Conservation (phyloP, 2,888 invertebrate species). For the Drosophila prostipennis region DNA sequence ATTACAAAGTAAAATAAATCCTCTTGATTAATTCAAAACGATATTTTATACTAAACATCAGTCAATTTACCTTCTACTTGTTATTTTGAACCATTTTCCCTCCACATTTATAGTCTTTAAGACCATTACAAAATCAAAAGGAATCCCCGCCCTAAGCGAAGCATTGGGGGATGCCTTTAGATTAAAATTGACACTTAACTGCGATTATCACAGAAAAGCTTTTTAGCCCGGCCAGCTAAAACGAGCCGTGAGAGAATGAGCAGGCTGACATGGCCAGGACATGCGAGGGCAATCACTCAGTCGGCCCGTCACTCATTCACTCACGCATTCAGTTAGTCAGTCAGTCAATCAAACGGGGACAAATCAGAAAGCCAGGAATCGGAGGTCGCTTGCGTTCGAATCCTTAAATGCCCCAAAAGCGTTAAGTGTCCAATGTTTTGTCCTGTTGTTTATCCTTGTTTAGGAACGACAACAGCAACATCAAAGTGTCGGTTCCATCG, state of each 20-base stretch:
- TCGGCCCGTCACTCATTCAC: slow-evolving; percentile 42
- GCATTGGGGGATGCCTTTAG: slow-evolving; percentile 32
- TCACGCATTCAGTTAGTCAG: slow-evolving; percentile 43
- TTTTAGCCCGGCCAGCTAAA: slow-evolving; percentile 50
- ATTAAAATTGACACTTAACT: slow-evolving; percentile 71
- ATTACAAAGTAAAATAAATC: no score
- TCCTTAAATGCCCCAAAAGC: slow-evolving; percentile 35
- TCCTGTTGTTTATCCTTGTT: slow-evolving; percentile 34
- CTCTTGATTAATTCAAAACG: no score
- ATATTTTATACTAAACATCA: no score
- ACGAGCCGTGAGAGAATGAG: slow-evolving; percentile 2
- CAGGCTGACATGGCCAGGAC: slow-evolving; percentile 13
- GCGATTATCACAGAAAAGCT: slow-evolving; percentile 64
- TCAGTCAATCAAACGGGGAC: slow-evolving; percentile 58
- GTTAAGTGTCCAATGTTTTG: slow-evolving; percentile 32
- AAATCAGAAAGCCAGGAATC: slow-evolving; percentile 44
- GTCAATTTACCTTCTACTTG: not conserved
- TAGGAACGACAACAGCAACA: slow-evolving; percentile 28
- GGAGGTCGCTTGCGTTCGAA: slow-evolving; percentile 8
- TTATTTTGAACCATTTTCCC: not conserved
- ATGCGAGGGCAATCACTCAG: slow-evolving; percentile 49
- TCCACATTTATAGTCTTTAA: not conserved
- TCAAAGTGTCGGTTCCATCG: slow-evolving; percentile 48
- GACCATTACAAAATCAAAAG: not conserved
- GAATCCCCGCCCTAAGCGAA: slow-evolving; percentile 4